Evolutionary conservation across 2,888 invertebrate species (phyloP).

Genomic region (Thecophora atra): DNA sequence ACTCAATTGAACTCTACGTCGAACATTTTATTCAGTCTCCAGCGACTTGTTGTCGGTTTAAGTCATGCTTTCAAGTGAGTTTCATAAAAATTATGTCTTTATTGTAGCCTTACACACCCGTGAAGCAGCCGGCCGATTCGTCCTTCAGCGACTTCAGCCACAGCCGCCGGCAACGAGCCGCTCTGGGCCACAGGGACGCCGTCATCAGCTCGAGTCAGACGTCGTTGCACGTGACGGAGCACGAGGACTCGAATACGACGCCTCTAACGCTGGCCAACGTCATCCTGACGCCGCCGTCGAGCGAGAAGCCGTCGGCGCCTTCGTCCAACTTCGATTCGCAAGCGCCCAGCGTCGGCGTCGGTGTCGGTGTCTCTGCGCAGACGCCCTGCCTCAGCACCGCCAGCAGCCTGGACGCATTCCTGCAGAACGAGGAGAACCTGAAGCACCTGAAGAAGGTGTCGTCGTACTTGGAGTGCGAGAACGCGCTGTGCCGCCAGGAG

Average conservation of each 20-base stretch:
- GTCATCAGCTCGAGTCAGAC: slow-evolving; percentile 16
- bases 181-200: slow-evolving; percentile 38
- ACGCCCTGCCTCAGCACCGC: slow-evolving; percentile 45
- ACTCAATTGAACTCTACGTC: too few species aligned
- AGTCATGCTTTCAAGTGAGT: too few species aligned
- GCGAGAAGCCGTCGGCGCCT: slow-evolving; percentile 51
- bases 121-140: slow-evolving; percentile 55
- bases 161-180: slow-evolving; percentile 24
- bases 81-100: not conserved
- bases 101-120: slow-evolving; percentile 55
- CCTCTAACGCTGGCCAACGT: slow-evolving; percentile 52
- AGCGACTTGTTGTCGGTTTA: too few species aligned
- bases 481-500: slow-evolving; percentile 61
- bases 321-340: slow-evolving; percentile 29
- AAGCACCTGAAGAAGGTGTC: slow-evolving; percentile 63
- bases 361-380: not conserved
- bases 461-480: slow-evolving; percentile 65
- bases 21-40: too few species aligned
- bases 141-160: slow-evolving; percentile 45
- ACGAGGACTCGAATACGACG: slow-evolving; percentile 50
- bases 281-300: slow-evolving; percentile 58
- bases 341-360: not conserved
- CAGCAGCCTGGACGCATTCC: slow-evolving; percentile 56
- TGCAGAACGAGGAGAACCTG: slow-evolving; percentile 60
- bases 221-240: slow-evolving; percentile 37